phyloP scores from a whole-genome alignment of 2,888 invertebrate genomes.

The Zygaena filipendulae region DNA sequence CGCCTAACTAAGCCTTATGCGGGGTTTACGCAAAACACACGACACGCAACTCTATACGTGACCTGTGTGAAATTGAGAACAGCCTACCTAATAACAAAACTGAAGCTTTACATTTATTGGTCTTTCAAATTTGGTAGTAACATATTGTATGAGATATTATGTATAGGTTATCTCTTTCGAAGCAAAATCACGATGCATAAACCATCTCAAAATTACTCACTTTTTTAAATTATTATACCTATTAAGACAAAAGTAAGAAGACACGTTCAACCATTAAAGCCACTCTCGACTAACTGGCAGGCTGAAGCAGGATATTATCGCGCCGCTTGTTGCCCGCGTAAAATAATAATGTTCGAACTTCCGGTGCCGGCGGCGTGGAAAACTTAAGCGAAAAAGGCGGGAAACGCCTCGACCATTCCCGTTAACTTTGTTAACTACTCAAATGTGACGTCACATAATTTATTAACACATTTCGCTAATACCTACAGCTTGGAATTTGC shows the following conservation, averaged over 20 bases:
- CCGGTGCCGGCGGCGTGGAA: slow-evolving; percentile 68
- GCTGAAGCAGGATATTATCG: slow-evolving; percentile 50
- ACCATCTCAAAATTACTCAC: too few species aligned
- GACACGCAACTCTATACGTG: slow-evolving; percentile 34
- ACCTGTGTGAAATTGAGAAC: slow-evolving; percentile 46
- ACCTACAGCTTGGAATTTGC: slow-evolving; percentile 19
- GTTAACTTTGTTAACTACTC: slow-evolving; percentile 53
- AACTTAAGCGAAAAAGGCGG: slow-evolving; percentile 63
- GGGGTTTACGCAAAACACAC: slow-evolving; percentile 55
- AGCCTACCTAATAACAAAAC: slow-evolving; percentile 16
- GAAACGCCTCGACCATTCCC: slow-evolving; percentile 61
- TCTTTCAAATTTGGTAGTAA: too few species aligned
- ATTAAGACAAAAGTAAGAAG: slow-evolving; percentile 62
- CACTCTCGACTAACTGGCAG: slow-evolving; percentile 27
- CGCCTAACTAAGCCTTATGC: slow-evolving; percentile 50
- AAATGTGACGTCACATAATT: slow-evolving; percentile 67
- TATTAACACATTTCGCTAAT: slow-evolving; percentile 60
- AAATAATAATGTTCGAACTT: slow-evolving; percentile 70
- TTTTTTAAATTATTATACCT: slow-evolving; percentile 67
- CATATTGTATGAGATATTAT: too few species aligned
- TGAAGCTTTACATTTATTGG: background rate
- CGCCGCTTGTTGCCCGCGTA: slow-evolving; percentile 70
- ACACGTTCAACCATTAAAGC: slow-evolving; percentile 62
- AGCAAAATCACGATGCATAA: too few species aligned
- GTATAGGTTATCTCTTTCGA: too few species aligned